A percentile compares a stretch with the other conserved stretches of the same genome.
These are phyloP conservation scores for Xyliphius kryptos DNA, from an alignment of 2,113 vertebrate genomes.

Conservation along the genomic window DNA sequence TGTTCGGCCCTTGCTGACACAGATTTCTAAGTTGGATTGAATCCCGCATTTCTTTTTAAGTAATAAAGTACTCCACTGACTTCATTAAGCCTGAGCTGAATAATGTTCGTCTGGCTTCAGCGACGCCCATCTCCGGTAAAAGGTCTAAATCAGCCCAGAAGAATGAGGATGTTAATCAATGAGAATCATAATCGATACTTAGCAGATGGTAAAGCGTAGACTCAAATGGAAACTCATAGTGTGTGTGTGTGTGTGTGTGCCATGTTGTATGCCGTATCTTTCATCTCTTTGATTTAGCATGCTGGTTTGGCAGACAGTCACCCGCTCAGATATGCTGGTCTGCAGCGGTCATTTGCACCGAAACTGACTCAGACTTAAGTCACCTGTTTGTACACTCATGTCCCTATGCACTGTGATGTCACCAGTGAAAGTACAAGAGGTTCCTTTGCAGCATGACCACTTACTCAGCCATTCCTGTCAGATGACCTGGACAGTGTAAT, in stretches of 20 bases:
- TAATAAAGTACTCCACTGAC: neutral
- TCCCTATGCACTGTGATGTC: too few relatives aligned
- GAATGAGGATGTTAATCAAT: conserved; percentile 25
- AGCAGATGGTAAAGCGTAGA: conserved; percentile 27
- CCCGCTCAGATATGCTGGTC: too few relatives aligned
- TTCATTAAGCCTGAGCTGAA: conserved; percentile 1
- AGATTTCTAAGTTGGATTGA: neutral
- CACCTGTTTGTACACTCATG: too few relatives aligned
- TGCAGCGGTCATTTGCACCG: too few relatives aligned
- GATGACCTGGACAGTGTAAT: too few relatives aligned
- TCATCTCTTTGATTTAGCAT: too few relatives aligned
- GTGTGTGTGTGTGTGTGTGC: neutral
- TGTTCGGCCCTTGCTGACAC: neutral
- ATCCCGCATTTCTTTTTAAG: neutral
- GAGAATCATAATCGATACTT: conserved; percentile 35
- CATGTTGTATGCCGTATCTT: too few relatives aligned
- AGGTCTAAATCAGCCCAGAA: conserved; percentile 12
- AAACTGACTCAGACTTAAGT: too few relatives aligned
- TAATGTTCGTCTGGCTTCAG: conserved; percentile 20
- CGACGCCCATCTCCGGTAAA: conserved; percentile 12
- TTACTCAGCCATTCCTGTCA: too few relatives aligned
- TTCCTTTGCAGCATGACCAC: too few relatives aligned
- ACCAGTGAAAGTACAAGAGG: too few relatives aligned
- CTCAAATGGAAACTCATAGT: neutral
- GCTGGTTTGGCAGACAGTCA: too few relatives aligned